These are phyloP conservation scores for Candoia aspera DNA, from an alignment of 2,113 vertebrate species.

Conservation along the genomic window DNA sequence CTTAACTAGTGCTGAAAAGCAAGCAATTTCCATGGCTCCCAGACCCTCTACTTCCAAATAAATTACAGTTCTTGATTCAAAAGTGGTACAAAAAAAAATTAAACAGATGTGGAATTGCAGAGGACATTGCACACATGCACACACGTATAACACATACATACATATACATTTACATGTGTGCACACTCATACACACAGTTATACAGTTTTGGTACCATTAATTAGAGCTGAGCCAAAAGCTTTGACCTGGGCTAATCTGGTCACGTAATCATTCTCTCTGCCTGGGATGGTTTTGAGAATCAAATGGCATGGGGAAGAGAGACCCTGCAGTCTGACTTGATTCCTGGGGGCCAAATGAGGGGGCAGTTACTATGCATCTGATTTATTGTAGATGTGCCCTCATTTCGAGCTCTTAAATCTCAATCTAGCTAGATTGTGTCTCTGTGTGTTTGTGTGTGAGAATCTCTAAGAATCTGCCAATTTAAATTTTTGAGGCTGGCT, in stretches of 20 bases:
- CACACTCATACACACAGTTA: constrained; percentile 4
- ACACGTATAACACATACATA: neutral
- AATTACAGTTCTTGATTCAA: neutral
- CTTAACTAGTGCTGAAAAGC: neutral
- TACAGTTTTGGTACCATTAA: constrained; percentile 22
- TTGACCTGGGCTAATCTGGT: neutral
- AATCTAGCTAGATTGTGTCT: too few relatives aligned
- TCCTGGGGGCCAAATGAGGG: neutral
- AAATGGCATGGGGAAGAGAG: neutral
- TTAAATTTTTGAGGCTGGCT: too few relatives aligned
- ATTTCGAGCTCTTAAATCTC: too few relatives aligned
- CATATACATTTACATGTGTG: neutral
- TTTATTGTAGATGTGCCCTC: too few relatives aligned
- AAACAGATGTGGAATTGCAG: neutral
- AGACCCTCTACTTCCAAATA: rapidly evolving
- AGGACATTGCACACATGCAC: neutral
- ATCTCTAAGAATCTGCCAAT: too few relatives aligned
- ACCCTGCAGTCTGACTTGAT: neutral
- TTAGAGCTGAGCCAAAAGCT: neutral
- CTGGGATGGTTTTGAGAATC: neutral
- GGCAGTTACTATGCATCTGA: too few relatives aligned
- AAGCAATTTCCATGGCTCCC: neutral
- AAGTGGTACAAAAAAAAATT: neutral
- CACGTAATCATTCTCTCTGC: neutral
- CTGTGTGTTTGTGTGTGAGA: too few relatives aligned